phyloP scores from a whole-genome alignment of 2,888 invertebrate genomes.

The Anarsia innoxiella region DNA sequence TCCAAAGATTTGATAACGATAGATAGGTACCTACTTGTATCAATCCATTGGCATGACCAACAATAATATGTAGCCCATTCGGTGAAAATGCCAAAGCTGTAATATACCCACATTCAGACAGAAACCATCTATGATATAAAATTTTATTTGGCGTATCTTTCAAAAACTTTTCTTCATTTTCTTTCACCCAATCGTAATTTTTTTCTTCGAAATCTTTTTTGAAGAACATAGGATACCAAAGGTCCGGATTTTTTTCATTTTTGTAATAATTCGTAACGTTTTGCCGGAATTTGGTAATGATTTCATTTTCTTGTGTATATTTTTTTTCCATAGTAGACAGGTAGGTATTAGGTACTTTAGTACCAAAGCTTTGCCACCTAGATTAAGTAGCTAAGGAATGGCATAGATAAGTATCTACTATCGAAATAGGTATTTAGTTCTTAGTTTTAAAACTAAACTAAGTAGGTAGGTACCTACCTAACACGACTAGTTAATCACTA shows the following conservation, averaged over 20 bases:
- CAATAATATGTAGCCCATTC: conserved; percentile 53
- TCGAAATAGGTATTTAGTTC: too few relatives aligned
- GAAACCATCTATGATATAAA: conserved; percentile 44
- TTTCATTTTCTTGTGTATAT: too few relatives aligned
- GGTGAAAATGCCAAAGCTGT: conserved; percentile 55
- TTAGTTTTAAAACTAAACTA: too few relatives aligned
- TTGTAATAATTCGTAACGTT: too few relatives aligned
- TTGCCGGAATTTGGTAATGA: too few relatives aligned
- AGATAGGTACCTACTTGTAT: conserved; percentile 72
- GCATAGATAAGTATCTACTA: too few relatives aligned
- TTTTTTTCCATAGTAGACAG: too few relatives aligned
- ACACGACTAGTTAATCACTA: too few relatives aligned
- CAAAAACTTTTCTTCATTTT: conserved; percentile 40
- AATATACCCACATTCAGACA: conserved; percentile 46
- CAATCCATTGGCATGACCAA: conserved; percentile 62
- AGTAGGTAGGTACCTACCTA: not conserved
- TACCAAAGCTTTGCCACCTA: too few relatives aligned
- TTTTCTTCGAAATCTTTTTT: conserved; percentile 24
- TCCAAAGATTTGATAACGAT: too few relatives aligned
- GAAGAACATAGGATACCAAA: conserved; percentile 55
- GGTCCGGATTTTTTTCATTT: conserved; percentile 31
- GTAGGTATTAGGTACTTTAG: too few relatives aligned
- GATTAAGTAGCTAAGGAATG: too few relatives aligned
- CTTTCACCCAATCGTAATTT: conserved; percentile 34
- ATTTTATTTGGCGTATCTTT: conserved; percentile 40